A percentile compares a stretch with the other conserved stretches of the same genome.
These are phyloP conservation scores for Heterodera carotae DNA, from an alignment of 1,140 invertebrate species.

Conservation along the genomic window DNA sequence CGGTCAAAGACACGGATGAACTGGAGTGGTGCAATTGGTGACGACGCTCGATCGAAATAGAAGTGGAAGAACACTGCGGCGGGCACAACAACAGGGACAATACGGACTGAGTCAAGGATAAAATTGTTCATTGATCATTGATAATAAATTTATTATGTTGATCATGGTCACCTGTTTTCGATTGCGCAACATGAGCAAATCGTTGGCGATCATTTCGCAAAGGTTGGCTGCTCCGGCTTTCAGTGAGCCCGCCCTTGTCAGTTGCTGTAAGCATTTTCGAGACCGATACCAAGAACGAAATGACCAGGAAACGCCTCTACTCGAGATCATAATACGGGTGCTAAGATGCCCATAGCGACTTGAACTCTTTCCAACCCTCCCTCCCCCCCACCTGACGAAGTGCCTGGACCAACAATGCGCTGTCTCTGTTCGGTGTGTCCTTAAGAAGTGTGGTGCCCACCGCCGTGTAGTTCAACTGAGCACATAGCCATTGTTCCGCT, in stretches of 20 bases:
- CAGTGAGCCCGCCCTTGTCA: slow-evolving; percentile 40
- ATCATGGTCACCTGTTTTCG: slow-evolving; percentile 46
- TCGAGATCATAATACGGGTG: too few species aligned
- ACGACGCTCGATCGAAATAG: slow-evolving; percentile 19
- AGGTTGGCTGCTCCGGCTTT: slow-evolving; percentile 29
- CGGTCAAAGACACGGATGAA: slow-evolving; percentile 47
- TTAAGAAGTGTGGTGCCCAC: slow-evolving; percentile 2
- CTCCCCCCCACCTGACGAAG: slow-evolving; percentile 47
- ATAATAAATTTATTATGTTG: too few species aligned
- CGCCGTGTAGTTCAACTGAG: slow-evolving; percentile 6
- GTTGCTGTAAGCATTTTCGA: slow-evolving; percentile 26
- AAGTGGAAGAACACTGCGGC: background rate
- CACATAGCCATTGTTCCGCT: slow-evolving; percentile 17
- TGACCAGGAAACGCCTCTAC: too few species aligned
- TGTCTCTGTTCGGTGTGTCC: slow-evolving; percentile 29
- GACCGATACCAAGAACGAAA: background rate
- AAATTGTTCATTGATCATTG: slow-evolving; percentile 26
- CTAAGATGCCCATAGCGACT: too few species aligned
- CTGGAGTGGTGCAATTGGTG: background rate
- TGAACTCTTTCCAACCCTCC: background rate
- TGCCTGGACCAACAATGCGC: slow-evolving; percentile 53
- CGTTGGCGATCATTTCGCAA: slow-evolving; percentile 44
- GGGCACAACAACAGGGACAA: slow-evolving; percentile 18
- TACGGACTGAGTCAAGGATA: slow-evolving; percentile 11
- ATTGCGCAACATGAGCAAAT: slow-evolving; percentile 51